Evolutionary conservation across 2,113 vertebrate genomes (phyloP).

Genomic region (Hippocampus zosterae): DNA sequence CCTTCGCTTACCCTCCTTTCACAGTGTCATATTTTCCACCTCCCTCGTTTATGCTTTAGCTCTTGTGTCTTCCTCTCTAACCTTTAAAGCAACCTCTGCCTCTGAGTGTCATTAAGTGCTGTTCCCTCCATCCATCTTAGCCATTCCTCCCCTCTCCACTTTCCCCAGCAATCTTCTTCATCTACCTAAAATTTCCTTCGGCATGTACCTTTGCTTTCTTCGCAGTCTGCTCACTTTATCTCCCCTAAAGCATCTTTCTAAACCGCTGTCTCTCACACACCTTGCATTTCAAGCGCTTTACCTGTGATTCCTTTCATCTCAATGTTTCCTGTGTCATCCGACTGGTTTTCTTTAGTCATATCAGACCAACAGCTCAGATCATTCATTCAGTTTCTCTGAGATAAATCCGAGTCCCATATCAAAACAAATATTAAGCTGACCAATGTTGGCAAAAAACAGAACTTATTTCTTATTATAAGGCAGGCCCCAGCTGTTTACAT

Average conservation of each 20-base stretch:
- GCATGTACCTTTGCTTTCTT: constrained; percentile 33
- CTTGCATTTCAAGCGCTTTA: constrained; percentile 21
- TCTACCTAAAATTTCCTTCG: constrained; percentile 40
- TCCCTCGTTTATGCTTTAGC: constrained; percentile 30
- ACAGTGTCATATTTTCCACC: constrained; percentile 34
- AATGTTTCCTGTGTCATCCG: background rate
- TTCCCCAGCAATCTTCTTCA: constrained; percentile 33
- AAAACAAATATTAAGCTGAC: background rate
- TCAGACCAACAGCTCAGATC: background rate
- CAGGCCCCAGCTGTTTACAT: constrained; percentile 23
- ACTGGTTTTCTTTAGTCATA: constrained; percentile 1
- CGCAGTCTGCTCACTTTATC: constrained; percentile 45
- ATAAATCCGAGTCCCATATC: background rate
- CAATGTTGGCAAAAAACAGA: background rate
- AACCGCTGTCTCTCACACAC: constrained; percentile 32
- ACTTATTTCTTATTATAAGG: constrained; percentile 4
- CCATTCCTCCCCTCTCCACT: constrained; percentile 16
- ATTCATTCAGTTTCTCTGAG: constrained; percentile 2
- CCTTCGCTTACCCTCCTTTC: constrained; percentile 13
- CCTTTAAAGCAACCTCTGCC: constrained; percentile 57
- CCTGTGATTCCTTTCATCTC: constrained; percentile 26
- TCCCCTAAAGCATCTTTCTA: constrained; percentile 28
- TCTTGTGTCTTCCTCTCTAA: constrained; percentile 32
- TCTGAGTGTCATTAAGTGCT: constrained; percentile 33
- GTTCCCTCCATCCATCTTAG: constrained; percentile 43